Evolutionary conservation across 2,888 invertebrate genomes (phyloP).

Genomic region (Torymus texanus): DNA sequence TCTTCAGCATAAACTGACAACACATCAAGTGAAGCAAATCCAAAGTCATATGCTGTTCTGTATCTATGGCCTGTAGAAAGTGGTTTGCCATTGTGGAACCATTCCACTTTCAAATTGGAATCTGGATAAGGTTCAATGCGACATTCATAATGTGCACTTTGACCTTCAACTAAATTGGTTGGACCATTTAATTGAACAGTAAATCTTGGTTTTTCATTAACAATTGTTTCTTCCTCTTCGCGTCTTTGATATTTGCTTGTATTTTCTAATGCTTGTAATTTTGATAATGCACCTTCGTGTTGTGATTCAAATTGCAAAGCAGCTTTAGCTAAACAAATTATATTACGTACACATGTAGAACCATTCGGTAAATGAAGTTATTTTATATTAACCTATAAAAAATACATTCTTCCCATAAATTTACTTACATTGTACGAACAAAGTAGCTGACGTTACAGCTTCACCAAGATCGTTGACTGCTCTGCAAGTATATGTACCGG

Average conservation of each 20-base stretch:
- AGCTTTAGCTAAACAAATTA: constrained; percentile 82
- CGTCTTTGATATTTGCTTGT: constrained; percentile 84
- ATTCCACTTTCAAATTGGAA: constrained; percentile 90
- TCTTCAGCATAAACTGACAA: constrained; percentile 95
- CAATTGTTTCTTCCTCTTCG: constrained; percentile 87
- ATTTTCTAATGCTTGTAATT: constrained; percentile 91
- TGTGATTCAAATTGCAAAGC: constrained; percentile 91
- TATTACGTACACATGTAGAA: too few species aligned
- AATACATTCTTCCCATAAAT: too few species aligned
- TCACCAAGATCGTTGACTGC: constrained; percentile 95
- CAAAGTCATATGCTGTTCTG: constrained; percentile 96
- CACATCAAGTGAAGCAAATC: constrained; percentile 96
- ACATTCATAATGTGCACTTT: constrained; percentile 94
- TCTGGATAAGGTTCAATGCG: constrained; percentile 95
- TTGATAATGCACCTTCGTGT: constrained; percentile 91
- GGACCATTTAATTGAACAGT: constrained; percentile 91
- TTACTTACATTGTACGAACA: constrained; percentile 89
- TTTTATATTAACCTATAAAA: too few species aligned
- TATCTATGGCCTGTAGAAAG: constrained; percentile 92
- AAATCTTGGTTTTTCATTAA: constrained; percentile 90
- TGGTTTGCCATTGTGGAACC: constrained; percentile 95
- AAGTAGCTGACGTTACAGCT: constrained; percentile 94
- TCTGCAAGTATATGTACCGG: constrained; percentile 96
- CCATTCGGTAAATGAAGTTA: too few species aligned
- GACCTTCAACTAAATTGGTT: constrained; percentile 88